Evolutionary conservation across 2,888 invertebrate genomes (phyloP).

Genomic region (Harpagoxenus sublaevis): DNA sequence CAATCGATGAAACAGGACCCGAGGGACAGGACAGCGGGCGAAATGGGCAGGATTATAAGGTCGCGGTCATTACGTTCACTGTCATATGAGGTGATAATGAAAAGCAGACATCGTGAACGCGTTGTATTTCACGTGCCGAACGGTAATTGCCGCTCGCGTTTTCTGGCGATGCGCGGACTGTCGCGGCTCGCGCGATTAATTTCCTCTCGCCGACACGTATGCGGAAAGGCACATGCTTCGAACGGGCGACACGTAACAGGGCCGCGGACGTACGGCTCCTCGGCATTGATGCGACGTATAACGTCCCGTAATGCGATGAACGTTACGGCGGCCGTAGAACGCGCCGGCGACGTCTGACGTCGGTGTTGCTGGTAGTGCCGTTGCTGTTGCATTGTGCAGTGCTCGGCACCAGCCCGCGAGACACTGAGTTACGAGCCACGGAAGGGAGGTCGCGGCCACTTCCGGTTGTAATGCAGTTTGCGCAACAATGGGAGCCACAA

Average conservation of each 20-base stretch:
- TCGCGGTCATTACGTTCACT: neutral
- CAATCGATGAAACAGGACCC: neutral
- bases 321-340: constrained; percentile 69
- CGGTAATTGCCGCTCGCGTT: neutral
- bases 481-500: constrained; percentile 84
- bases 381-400: constrained; percentile 68
- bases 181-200: constrained; percentile 35
- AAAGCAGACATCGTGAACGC: neutral
- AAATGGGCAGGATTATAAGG: neutral
- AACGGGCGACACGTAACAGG: constrained; percentile 26
- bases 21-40: neutral
- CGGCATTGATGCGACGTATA: constrained; percentile 48
- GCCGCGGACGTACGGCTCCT: constrained; percentile 39
- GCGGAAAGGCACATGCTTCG: constrained; percentile 41
- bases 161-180: constrained; percentile 8
- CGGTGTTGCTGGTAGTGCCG: constrained; percentile 57
- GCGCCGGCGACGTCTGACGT: constrained; percentile 61
- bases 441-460: constrained; percentile 85
- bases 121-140: neutral
- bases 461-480: constrained; percentile 86
- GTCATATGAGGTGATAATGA: neutral
- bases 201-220: constrained; percentile 19
- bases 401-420: constrained; percentile 76
- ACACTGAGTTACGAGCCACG: constrained; percentile 85
- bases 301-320: constrained; percentile 75